Evolutionary conservation across 2,113 vertebrate species (phyloP).

Genomic region (Dunckerocampus dactyliophorus): DNA sequence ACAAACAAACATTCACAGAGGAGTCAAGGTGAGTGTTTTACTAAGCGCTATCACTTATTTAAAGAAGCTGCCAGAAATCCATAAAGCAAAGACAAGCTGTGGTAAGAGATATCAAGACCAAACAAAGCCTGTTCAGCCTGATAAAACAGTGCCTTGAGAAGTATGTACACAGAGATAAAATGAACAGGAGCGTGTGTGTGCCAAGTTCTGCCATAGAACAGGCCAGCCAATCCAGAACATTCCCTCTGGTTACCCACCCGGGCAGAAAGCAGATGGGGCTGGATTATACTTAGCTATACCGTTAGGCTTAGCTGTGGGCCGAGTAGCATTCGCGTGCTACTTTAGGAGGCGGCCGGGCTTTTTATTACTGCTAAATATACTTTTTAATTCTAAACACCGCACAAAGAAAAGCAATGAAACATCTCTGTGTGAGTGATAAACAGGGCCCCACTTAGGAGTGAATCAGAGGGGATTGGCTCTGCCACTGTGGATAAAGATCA

Average conservation of each 20-base stretch:
- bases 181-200: conserved; percentile 53
- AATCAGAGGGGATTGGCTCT: conserved; percentile 65
- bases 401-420: conserved; percentile 23
- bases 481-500: conserved; percentile 68
- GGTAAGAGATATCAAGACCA: conserved; percentile 78
- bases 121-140: conserved; percentile 75
- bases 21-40: conserved; percentile 72
- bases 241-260: conserved; percentile 59
- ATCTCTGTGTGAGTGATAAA: conserved; percentile 68
- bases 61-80: conserved; percentile 75
- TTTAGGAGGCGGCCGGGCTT: conserved; percentile 28
- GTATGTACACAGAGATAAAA: conserved; percentile 76
- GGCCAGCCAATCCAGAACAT: conserved; percentile 59
- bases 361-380: conserved; percentile 32
- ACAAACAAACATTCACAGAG: conserved; percentile 44
- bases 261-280: conserved; percentile 59
- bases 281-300: conserved; percentile 29
- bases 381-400: conserved; percentile 40
- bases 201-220: conserved; percentile 64
- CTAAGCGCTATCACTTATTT: conserved; percentile 74
- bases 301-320: conserved; percentile 57
- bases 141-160: conserved; percentile 77
- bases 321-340: conserved; percentile 36
- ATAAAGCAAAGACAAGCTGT: conserved; percentile 78
- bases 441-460: conserved; percentile 65